phyloP scores from a whole-genome alignment of 1,140 invertebrate species.

The Drosophila ambigua region DNA sequence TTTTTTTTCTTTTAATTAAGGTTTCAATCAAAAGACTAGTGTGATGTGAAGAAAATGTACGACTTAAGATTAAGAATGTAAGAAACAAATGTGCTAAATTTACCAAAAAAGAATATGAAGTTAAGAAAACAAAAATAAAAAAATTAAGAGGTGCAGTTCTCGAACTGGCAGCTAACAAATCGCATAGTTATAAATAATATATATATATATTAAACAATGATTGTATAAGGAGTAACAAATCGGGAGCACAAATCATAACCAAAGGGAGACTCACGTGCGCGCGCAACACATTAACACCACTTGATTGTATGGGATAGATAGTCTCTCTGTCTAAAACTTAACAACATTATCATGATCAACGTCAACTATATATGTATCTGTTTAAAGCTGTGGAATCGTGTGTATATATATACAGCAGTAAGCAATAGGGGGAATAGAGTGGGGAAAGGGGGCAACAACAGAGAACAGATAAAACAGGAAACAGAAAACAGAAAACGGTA shows the following conservation, averaged over 20 bases:
- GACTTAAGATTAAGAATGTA: conserved; percentile 67
- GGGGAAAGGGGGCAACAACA: conserved; percentile 56
- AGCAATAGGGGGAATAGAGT: conserved; percentile 41
- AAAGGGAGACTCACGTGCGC: conserved; percentile 81
- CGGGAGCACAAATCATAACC: conserved; percentile 77
- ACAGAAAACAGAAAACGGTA: conserved; percentile 46
- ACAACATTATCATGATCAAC: conserved; percentile 80
- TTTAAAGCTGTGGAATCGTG: conserved; percentile 28
- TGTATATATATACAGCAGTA: conserved; percentile 58
- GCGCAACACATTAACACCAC: conserved; percentile 81
- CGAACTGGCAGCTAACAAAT: conserved; percentile 62
- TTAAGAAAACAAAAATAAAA: conserved; percentile 40
- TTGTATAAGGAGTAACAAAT: conserved; percentile 62
- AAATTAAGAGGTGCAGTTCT: conserved; percentile 37
- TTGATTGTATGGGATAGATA: conserved; percentile 24
- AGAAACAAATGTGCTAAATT: conserved; percentile 60
- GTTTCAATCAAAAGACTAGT: conserved; percentile 30
- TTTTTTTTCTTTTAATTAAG: not conserved
- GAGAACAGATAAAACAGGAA: conserved; percentile 59
- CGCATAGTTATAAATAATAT: conserved; percentile 54
- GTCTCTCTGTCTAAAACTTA: conserved; percentile 50
- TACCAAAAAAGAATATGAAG: conserved; percentile 41
- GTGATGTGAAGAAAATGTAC: conserved; percentile 69
- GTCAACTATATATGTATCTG: conserved; percentile 45
- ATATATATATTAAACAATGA: conserved; percentile 29